These are phyloP conservation scores for Cataglyphis altisquamis DNA, from an alignment of 2,888 invertebrate genomes.

Conservation along the genomic window DNA sequence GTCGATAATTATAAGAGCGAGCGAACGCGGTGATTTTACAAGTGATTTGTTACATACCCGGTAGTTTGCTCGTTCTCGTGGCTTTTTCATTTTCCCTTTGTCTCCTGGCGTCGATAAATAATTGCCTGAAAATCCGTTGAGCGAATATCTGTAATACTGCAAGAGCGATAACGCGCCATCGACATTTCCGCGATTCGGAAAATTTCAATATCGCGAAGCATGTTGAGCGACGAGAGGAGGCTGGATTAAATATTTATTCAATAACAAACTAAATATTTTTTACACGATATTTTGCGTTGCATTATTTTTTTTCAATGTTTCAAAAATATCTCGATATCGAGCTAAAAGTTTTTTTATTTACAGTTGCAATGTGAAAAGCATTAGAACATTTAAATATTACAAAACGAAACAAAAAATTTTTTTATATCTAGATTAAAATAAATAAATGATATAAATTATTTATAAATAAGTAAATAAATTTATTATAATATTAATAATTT, in stretches of 20 bases:
- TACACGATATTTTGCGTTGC: not conserved
- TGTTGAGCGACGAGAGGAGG: not conserved
- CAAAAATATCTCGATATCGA: not conserved
- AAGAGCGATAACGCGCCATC: slow-evolving; percentile 23
- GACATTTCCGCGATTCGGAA: slow-evolving; percentile 30
- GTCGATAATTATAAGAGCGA: slow-evolving; percentile 41
- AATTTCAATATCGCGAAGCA: slow-evolving; percentile 26
- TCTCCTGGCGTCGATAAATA: slow-evolving; percentile 27
- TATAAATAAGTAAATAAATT: no score
- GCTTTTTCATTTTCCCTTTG: slow-evolving; percentile 30
- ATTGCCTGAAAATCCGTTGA: slow-evolving; percentile 38
- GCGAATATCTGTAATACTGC: slow-evolving; percentile 37
- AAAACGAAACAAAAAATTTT: not conserved
- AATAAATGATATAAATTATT: no score
- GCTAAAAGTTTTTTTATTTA: no score
- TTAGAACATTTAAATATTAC: not conserved
- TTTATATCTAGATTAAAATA: not conserved
- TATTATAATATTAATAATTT: no score
- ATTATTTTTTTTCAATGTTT: not conserved
- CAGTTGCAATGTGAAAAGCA: not conserved
- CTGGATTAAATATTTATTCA: slow-evolving; percentile 31
- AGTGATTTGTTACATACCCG: slow-evolving; percentile 39
- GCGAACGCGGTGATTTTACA: slow-evolving; percentile 25
- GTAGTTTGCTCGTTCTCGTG: not conserved
- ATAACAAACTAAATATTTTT: not conserved